Evolutionary conservation across 92 coral and sea anemone species (phyloP), one percentile per base, ranked within the genome.

Genomic region (Anthopleura xanthogrammica): DNA sequence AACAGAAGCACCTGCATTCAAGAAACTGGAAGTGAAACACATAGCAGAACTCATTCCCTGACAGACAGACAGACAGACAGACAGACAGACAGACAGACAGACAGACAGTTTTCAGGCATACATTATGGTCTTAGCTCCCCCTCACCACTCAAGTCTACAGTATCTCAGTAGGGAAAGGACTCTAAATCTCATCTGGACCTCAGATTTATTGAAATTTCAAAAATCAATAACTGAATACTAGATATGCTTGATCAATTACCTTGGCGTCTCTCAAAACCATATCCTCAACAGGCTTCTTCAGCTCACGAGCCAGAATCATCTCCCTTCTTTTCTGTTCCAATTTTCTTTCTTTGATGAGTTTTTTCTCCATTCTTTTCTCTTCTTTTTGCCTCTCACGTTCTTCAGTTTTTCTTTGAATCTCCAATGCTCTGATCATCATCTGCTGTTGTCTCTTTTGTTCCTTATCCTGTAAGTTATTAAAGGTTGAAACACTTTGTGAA

Each of bases 321-420:
- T 95, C 98, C 75, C 98, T 88, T 66, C 98, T 92, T 91, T 95
- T 95, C 90, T 95, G 98, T 78, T 95, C 98, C 89, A 94, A 88
- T 78, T 95, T 95, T 77, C 97, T 87, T 89, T 95, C 98, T 82
- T 91, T 93, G 43, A 91, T 88, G 36, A 89, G 86, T 72, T 95
- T 95, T 85, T 95, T 95, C 85, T 94, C 98, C 90, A 91, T 87
- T 82, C 93, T 90, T 77, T 95, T 95, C 77, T 95, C 98, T 80
- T 95, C 98, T 77, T 95, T 95, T 40, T 90, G 91, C 74, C 94
- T 79, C 72, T 95, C 98, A 54, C 97, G 93, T 78, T 95, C 98
- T 93, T 93, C 97, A 23, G 91, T 90, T 78, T 93, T 93, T 82
- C 94, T 88, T 60, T 93, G 97, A 7, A 88, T 86, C 46, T 93